phyloP scores from a whole-genome alignment of 2,797 vertebrate genomes.

The Xiphophorus birchmanni region DNA sequence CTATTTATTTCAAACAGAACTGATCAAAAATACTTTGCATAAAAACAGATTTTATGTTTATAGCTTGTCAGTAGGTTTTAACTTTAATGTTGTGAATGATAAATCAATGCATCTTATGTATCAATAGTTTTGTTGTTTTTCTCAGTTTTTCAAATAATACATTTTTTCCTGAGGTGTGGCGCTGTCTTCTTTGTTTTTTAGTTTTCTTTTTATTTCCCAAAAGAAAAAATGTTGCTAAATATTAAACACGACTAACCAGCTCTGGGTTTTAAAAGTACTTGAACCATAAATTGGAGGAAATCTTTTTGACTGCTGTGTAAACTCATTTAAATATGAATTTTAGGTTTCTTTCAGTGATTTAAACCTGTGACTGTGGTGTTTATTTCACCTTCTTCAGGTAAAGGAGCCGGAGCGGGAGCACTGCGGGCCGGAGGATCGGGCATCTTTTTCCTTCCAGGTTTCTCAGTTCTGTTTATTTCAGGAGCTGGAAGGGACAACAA shows the following conservation, averaged over 20 bases:
- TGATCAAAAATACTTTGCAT: background rate
- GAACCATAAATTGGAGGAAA: background rate
- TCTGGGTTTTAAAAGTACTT: background rate
- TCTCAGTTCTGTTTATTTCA: constrained; percentile 76
- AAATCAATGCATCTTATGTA: background rate
- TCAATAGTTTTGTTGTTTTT: background rate
- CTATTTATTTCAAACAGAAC: background rate
- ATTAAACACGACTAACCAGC: background rate
- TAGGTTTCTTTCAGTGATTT: background rate
- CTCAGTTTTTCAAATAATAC: background rate
- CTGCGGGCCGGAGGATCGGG: constrained; percentile 30
- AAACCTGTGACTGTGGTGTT: constrained; percentile 10
- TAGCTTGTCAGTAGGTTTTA: background rate
- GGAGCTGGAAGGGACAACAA: constrained; percentile 64
- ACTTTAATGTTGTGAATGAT: background rate
- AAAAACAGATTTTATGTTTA: too few species aligned
- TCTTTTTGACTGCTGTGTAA: background rate
- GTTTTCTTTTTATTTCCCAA: background rate
- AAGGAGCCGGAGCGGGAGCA: constrained; percentile 31
- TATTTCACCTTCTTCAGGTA: constrained; percentile 75
- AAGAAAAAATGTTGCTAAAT: constrained; percentile 10
- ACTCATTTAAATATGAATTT: background rate
- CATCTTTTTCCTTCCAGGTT: constrained; percentile 71
- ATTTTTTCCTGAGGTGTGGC: constrained; percentile 4
- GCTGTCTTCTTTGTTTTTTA: constrained; percentile 13